Evolutionary conservation across 2,888 invertebrate genomes (phyloP).

Genomic region (Spisula solida): DNA sequence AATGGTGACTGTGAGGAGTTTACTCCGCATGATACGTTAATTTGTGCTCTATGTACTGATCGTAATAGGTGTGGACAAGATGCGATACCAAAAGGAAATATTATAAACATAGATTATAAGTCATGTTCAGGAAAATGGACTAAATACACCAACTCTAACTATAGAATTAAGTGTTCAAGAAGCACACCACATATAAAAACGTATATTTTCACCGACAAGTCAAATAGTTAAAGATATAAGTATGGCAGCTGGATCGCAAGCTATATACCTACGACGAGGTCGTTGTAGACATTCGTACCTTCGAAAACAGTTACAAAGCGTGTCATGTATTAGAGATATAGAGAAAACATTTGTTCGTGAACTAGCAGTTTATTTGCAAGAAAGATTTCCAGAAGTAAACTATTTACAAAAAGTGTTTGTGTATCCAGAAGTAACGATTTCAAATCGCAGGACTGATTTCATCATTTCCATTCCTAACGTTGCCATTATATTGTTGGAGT

Average conservation of each 20-base stretch:
- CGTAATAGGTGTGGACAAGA: constrained; percentile 20
- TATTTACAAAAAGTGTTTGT: not conserved
- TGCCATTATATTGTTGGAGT: constrained; percentile 25
- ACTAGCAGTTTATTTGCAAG: not conserved
- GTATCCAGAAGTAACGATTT: constrained; percentile 11
- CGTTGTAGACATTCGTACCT: constrained; percentile 4
- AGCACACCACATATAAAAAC: not conserved
- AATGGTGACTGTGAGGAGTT: not conserved
- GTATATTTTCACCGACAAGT: too few species aligned
- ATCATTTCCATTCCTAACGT: constrained; percentile 22
- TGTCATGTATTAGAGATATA: not conserved
- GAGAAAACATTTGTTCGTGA: not conserved
- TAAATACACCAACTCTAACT: not conserved
- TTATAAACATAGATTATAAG: not conserved
- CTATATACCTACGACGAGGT: not conserved
- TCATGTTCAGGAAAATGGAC: constrained; percentile 16
- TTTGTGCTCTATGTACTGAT: constrained; percentile 36
- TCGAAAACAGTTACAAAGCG: not conserved
- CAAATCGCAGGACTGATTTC: constrained; percentile 30
- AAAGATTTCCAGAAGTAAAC: not conserved
- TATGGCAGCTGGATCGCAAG: not conserved
- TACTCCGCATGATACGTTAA: not conserved
- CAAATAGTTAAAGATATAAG: too few species aligned
- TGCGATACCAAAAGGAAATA: constrained; percentile 7
- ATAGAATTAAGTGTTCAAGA: not conserved